phyloP scores from a whole-genome alignment of 2,888 invertebrate species.

The Gasteruption jaculator region DNA sequence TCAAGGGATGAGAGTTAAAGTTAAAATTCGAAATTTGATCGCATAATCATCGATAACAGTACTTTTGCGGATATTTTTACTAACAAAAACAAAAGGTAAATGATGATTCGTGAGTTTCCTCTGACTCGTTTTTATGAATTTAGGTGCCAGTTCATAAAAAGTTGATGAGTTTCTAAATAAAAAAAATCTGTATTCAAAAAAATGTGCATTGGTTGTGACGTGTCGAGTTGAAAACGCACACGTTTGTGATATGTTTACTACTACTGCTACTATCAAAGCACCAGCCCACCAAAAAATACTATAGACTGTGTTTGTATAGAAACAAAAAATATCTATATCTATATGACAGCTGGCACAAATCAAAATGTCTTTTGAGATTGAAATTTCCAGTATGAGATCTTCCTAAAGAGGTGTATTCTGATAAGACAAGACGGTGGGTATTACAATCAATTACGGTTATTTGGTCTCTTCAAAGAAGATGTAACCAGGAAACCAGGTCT shows the following conservation, averaged over 20 bases:
- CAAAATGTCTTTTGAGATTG: slow-evolving; percentile 49
- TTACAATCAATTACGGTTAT: slow-evolving; percentile 44
- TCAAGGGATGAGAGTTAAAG: no score
- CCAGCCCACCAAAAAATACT: slow-evolving; percentile 43
- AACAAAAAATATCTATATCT: no score
- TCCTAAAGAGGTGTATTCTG: slow-evolving; percentile 25
- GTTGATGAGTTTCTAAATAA: slow-evolving; percentile 48
- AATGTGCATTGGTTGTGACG: slow-evolving; percentile 46
- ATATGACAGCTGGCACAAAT: no score
- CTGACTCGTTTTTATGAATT: slow-evolving; percentile 52
- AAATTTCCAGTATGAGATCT: slow-evolving; percentile 47
- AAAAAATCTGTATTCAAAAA: slow-evolving; percentile 46
- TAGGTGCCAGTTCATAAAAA: slow-evolving; percentile 49
- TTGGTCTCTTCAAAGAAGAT: slow-evolving; percentile 41
- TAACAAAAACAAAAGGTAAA: slow-evolving; percentile 37
- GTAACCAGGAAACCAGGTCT: no score
- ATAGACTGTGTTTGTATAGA: no score
- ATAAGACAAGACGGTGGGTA: slow-evolving; percentile 47
- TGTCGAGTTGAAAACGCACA: slow-evolving; percentile 46
- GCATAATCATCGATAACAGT: no score
- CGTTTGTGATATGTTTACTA: slow-evolving; percentile 49
- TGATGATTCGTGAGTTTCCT: slow-evolving; percentile 44
- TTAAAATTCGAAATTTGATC: no score
- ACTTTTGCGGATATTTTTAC: slow-evolving; percentile 16
- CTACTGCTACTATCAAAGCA: slow-evolving; percentile 50